phyloP scores from a whole-genome alignment of 2,113 vertebrate genomes.

The Gasterosteus aculeatus region DNA sequence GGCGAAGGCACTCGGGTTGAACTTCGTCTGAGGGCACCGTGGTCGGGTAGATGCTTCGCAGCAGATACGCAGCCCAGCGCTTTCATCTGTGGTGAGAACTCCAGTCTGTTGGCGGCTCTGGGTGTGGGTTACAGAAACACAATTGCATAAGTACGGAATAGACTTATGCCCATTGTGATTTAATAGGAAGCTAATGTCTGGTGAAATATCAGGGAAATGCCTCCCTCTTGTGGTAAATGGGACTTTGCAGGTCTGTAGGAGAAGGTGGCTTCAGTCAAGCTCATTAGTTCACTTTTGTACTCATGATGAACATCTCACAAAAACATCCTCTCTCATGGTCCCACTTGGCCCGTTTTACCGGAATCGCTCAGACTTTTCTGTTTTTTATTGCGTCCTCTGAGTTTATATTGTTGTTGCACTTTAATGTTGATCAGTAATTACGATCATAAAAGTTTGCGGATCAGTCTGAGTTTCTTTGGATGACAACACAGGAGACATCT shows the following conservation, averaged over 20 bases:
- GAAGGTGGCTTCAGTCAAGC: background rate
- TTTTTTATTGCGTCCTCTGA: constrained; percentile 66
- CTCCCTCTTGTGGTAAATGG: constrained; percentile 72
- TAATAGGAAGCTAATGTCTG: background rate
- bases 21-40: constrained; percentile 64
- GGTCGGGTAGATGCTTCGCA: constrained; percentile 53
- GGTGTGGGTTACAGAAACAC: constrained; percentile 49
- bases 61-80: constrained; percentile 36
- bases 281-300: constrained; percentile 10
- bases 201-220: constrained; percentile 56
- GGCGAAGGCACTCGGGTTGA: constrained; percentile 70
- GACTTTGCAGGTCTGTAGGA: background rate
- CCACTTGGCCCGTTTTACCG: constrained; percentile 62
- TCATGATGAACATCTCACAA: constrained; percentile 48
- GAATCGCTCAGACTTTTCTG: constrained; percentile 65
- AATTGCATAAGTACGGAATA: constrained; percentile 26
- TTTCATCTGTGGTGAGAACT: constrained; percentile 64
- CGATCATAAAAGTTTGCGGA: constrained; percentile 77
- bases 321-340: constrained; percentile 53
- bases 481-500: constrained; percentile 78
- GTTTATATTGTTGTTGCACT: constrained; percentile 72
- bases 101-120: constrained; percentile 28
- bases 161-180: constrained; percentile 6
- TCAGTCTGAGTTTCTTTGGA: constrained; percentile 76
- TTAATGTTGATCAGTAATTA: constrained; percentile 80